phyloP scores from a whole-genome alignment of 2,113 vertebrate species.

The Spea bombifrons region DNA sequence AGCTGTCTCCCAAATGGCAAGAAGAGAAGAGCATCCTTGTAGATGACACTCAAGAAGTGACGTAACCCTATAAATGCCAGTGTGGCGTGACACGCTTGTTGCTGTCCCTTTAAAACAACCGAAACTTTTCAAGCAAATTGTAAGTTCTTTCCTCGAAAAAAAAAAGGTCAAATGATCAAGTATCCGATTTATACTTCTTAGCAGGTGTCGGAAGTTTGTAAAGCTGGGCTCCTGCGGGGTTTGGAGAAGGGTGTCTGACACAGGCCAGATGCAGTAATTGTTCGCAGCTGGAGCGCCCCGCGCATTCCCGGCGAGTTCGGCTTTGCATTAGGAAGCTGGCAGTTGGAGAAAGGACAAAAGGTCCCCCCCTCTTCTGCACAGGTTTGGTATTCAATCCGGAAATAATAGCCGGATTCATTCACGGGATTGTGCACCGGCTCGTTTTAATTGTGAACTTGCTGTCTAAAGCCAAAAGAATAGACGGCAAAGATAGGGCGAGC shows the following conservation, averaged over 20 bases:
- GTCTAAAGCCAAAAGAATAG: slow-evolving; percentile 22
- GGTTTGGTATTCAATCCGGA: not conserved
- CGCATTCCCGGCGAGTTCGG: slow-evolving; percentile 4
- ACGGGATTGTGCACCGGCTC: not conserved
- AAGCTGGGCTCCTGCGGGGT: slow-evolving; percentile 23
- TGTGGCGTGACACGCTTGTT: not conserved
- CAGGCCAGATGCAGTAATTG: slow-evolving; percentile 10
- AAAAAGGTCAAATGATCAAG: slow-evolving; percentile 11
- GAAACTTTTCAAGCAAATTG: not conserved
- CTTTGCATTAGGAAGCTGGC: slow-evolving; percentile 21
- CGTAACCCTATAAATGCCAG: not conserved
- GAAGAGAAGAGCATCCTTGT: not conserved
- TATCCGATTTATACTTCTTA: slow-evolving; percentile 31
- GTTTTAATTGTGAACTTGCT: slow-evolving; percentile 21
- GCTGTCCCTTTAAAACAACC: slow-evolving; percentile 5
- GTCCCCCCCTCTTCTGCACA: not conserved
- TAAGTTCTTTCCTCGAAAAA: slow-evolving; percentile 9
- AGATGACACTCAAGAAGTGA: not conserved
- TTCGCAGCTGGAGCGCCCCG: slow-evolving; percentile 21
- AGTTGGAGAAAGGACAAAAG: not conserved
- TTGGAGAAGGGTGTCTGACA: slow-evolving; percentile 14
- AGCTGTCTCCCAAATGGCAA: not conserved
- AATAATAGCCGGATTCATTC: slow-evolving; percentile 19
- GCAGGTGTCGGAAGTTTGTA: not conserved
- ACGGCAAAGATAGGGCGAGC: not conserved